phyloP scores from a whole-genome alignment of 2,888 invertebrate species.

The Ramazzottius varieornatus region DNA sequence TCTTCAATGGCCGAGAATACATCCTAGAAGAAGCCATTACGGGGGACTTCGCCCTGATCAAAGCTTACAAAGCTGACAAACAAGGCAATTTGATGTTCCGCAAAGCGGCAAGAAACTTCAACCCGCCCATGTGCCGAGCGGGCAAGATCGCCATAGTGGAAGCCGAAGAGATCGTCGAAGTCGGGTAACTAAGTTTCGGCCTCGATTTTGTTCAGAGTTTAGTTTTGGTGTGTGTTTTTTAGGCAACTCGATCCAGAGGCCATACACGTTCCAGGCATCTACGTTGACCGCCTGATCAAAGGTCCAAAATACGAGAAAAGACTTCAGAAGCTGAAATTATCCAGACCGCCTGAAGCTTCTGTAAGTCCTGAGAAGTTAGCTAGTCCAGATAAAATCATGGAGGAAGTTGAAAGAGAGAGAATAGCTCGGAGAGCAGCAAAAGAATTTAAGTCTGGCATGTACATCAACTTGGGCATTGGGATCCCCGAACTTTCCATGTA shows the following conservation, averaged over 20 bases:
- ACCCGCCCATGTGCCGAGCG: slow-evolving; percentile 78
- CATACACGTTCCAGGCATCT: slow-evolving; percentile 75
- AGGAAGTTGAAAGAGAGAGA: slow-evolving; percentile 45
- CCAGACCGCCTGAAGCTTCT: slow-evolving; percentile 6
- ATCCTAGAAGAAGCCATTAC: slow-evolving; percentile 85
- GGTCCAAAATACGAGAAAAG: slow-evolving; percentile 55
- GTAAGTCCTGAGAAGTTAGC: too few species aligned
- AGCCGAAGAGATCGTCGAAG: slow-evolving; percentile 73
- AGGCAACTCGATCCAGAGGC: slow-evolving; percentile 37
- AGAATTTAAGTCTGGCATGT: slow-evolving; percentile 91
- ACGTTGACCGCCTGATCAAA: slow-evolving; percentile 58
- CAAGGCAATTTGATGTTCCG: slow-evolving; percentile 68
- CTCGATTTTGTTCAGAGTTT: slow-evolving; percentile 13
- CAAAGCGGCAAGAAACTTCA: slow-evolving; percentile 81
- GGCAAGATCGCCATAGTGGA: slow-evolving; percentile 66
- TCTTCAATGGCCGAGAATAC: slow-evolving; percentile 59
- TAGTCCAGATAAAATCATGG: too few species aligned
- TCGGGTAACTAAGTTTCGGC: too few species aligned
- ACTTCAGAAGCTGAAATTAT: slow-evolving; percentile 38
- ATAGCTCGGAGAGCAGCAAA: slow-evolving; percentile 75
- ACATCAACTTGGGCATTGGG: slow-evolving; percentile 64
- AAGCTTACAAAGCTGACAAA: slow-evolving; percentile 86
- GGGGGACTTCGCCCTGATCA: slow-evolving; percentile 79
- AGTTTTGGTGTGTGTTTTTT: too few species aligned
- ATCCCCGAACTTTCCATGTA: slow-evolving; percentile 90